These are phyloP conservation scores for Heliornis fulica DNA, from an alignment of 2,113 vertebrate genomes.

Conservation along the genomic window DNA sequence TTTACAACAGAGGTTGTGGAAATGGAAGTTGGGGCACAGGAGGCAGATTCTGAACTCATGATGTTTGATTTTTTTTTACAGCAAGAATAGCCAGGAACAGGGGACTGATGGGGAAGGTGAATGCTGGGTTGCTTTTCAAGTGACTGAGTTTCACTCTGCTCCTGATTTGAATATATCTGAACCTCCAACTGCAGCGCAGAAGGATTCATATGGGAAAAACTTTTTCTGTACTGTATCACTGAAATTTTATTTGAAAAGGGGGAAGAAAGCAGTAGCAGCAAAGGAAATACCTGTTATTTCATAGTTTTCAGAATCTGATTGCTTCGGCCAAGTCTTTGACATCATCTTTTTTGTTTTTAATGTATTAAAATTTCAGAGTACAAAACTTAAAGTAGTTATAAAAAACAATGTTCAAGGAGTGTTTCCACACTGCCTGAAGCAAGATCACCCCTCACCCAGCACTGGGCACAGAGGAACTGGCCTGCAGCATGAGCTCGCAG, in stretches of 20 bases:
- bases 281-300: neutral
- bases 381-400: neutral
- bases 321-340: neutral
- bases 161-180: neutral
- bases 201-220: neutral
- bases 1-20: neutral
- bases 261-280: neutral
- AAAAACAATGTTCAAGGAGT: too few relatives aligned
- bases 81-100: neutral
- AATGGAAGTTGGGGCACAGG: neutral
- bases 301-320: neutral
- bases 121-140: neutral
- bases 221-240: neutral
- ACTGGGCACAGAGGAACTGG: fast-evolving
- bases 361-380: neutral
- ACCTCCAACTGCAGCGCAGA: neutral
- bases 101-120: neutral
- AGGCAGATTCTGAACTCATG: neutral
- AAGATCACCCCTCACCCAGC: fast-evolving
- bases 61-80: neutral
- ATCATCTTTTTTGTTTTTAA: neutral
- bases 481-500: too few relatives aligned
- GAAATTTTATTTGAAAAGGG: neutral
- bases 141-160: neutral
- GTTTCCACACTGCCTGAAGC: neutral